Evolutionary conservation across 2,888 invertebrate genomes (phyloP).

Genomic region (Thumatha senex): DNA sequence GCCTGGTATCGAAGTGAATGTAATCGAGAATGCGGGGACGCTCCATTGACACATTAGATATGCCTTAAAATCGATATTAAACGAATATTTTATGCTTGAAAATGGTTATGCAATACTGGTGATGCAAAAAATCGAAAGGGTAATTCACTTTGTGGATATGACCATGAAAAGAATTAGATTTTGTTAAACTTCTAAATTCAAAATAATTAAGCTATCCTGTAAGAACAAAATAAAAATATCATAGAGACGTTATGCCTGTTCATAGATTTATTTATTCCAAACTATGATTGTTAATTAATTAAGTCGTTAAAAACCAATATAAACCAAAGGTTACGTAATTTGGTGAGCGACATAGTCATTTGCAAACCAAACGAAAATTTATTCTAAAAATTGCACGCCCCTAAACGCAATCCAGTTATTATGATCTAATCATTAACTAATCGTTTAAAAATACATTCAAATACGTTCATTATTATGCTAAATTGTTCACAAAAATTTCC

Average conservation of each 20-base stretch:
- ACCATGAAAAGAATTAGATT: background rate
- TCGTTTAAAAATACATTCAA: constrained; percentile 58
- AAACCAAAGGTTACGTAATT: constrained; percentile 16
- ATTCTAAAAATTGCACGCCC: constrained; percentile 23
- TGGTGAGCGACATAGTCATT: constrained; percentile 18
- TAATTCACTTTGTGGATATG: background rate
- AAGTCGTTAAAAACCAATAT: constrained; percentile 1
- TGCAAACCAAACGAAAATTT: constrained; percentile 26
- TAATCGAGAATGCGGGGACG: constrained; percentile 28
- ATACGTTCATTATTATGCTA: constrained; percentile 61
- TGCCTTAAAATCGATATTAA: constrained; percentile 18
- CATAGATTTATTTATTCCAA: background rate
- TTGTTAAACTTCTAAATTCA: too few relatives aligned
- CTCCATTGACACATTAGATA: constrained; percentile 21
- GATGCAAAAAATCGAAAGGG: constrained; percentile 25
- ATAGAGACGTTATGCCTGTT: too few relatives aligned
- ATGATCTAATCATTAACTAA: constrained; percentile 61
- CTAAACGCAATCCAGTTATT: constrained; percentile 32
- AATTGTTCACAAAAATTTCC: constrained; percentile 50
- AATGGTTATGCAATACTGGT: constrained; percentile 15
- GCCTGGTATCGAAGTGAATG: constrained; percentile 17
- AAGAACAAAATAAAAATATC: too few relatives aligned
- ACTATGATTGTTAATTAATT: background rate
- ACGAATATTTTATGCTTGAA: constrained; percentile 11
- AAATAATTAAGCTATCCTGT: too few relatives aligned